These are phyloP conservation scores for Acronicta psi DNA, from an alignment of 2,888 invertebrate genomes.

Conservation along the genomic window DNA sequence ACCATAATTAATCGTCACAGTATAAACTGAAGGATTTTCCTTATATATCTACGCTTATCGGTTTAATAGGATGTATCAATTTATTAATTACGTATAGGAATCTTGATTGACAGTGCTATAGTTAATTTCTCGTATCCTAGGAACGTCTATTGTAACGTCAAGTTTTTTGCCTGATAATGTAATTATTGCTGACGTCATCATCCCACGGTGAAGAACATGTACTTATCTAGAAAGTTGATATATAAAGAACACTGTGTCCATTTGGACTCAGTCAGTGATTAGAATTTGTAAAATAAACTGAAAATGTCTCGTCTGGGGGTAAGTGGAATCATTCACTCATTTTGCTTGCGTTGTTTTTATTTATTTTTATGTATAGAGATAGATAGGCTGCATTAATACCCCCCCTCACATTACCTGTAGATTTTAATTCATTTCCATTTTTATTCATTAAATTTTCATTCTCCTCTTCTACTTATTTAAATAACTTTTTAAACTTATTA, in stretches of 20 bases:
- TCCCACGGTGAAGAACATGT: slow-evolving; percentile 27
- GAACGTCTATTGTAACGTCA: slow-evolving; percentile 24
- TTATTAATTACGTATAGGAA: slow-evolving; percentile 21
- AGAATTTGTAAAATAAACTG: slow-evolving; percentile 24
- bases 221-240: slow-evolving; percentile 24
- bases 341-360: background rate
- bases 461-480: no score
- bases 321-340: no score
- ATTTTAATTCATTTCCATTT: no score
- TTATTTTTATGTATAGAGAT: slow-evolving; percentile 1
- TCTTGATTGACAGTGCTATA: slow-evolving; percentile 36
- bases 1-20: no score
- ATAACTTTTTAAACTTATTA: no score
- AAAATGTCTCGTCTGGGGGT: slow-evolving; percentile 65
- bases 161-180: slow-evolving; percentile 27
- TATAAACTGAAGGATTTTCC: background rate
- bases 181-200: slow-evolving; percentile 22
- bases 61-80: slow-evolving; percentile 23
- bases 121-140: slow-evolving; percentile 38
- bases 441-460: no score
- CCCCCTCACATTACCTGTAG: no score
- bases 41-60: background rate
- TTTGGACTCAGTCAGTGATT: slow-evolving; percentile 28
- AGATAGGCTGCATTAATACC: no score
- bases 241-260: slow-evolving; percentile 23